Base-by-base conservation (phyloP, 2,797 vertebrate species). In the Danio aesculapii region DNA sequence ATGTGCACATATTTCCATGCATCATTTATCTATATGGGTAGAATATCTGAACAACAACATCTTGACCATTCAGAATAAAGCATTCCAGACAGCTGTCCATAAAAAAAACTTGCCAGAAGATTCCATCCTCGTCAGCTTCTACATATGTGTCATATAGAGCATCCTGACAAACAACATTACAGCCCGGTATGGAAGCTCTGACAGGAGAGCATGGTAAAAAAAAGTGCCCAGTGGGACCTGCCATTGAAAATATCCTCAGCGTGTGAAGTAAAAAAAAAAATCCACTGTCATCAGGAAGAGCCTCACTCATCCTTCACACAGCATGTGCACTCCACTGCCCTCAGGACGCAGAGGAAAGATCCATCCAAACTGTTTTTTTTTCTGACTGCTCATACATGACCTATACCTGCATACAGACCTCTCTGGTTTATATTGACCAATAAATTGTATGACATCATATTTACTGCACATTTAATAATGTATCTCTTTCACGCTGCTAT, bases 81-180 rank as follows among this genome's bases (percentile, higher is more conserved):
- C n/a, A 55, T 70, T 71, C 50, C 68, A 71, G 50, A 55, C 30
- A 11, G 16, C 30, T 10, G 10, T 43, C 30, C 30, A 11, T 59
- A 14, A 19, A 73, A 46, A 30, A 7, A 3, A 16, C 43, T 30
- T 19, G 43, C 55, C 39, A 58, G n/a, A 58, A 46, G 53, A 72
- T 53, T 41, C 53, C 53, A 9, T 58, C 53, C 44, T 61, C 16
- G 0, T 62, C 58, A 39, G 44, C 57, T 75, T 75, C 21, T 59
- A 39, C 16, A 62, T 17, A 59, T 75, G 58, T 75, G 57, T 49
- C 9, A 75, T 41, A 62, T 14, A 41, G 19, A n/a, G 46, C 30
- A 43, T 30, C 46, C 72, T 62, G 72, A 50, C 72, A 75, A 75
- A 75, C 44, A 61, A 47, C 46, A 62, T 75, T 62, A 49, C 43